These are phyloP conservation scores for Platichthys stellatus DNA, from an alignment of 2,113 vertebrate species.

Conservation along the genomic window DNA sequence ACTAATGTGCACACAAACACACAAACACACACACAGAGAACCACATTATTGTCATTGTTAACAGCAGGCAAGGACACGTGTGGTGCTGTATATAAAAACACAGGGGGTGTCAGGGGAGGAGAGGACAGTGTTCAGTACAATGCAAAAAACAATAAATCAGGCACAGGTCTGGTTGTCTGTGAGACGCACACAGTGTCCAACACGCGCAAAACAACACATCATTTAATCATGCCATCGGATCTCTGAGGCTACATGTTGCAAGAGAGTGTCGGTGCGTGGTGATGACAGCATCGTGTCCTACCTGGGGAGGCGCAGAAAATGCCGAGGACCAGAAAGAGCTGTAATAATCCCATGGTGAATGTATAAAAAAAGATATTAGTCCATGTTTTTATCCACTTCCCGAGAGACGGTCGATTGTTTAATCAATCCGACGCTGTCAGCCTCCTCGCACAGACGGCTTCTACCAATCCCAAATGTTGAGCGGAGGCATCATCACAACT, in stretches of 20 bases:
- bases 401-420: constrained; percentile 57
- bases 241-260: constrained; percentile 9
- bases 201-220: constrained; percentile 7
- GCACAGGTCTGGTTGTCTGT: background rate
- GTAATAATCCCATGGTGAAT: constrained; percentile 81
- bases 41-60: constrained; percentile 35
- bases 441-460: constrained; percentile 42
- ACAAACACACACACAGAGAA: constrained; percentile 9
- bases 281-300: constrained; percentile 67
- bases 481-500: constrained; percentile 78
- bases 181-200: background rate
- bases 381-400: constrained; percentile 82
- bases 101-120: constrained; percentile 13
- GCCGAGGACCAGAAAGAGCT: constrained; percentile 77
- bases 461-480: constrained; percentile 72
- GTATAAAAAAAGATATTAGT: constrained; percentile 68
- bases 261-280: constrained; percentile 15
- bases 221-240: background rate
- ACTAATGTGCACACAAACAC: constrained; percentile 76
- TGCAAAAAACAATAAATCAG: background rate
- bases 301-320: constrained; percentile 79
- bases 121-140: constrained; percentile 10
- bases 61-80: constrained; percentile 12
- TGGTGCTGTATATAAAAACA: background rate
- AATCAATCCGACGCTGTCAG: constrained; percentile 60